Percentiles rank a stretch among this genome's conserved stretches.
Evolutionary conservation across 2,888 invertebrate genomes (phyloP).

Genomic region (Neocrepidodera transversa): DNA sequence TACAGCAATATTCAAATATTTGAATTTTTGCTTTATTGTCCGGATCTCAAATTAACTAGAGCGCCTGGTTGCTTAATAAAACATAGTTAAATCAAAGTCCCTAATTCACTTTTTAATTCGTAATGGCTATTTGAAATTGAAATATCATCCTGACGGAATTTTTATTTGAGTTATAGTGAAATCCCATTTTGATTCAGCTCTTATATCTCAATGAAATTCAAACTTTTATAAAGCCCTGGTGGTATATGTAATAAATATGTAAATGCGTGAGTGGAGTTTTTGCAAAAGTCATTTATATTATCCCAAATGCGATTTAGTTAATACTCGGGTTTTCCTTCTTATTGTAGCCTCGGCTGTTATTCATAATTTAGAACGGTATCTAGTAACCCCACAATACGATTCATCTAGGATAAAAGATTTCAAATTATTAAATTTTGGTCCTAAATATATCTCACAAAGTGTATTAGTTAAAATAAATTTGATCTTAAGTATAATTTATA

Average conservation of each 20-base stretch:
- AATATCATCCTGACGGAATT: constrained; percentile 17
- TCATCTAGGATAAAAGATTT: background rate
- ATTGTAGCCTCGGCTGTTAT: constrained; percentile 13
- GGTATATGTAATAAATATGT: constrained; percentile 31
- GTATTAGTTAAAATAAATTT: no score
- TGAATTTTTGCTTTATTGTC: no score
- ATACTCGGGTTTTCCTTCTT: constrained; percentile 30
- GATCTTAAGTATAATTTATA: no score
- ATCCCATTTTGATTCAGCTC: constrained; percentile 26
- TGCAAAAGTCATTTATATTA: constrained; percentile 30
- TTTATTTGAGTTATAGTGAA: constrained; percentile 25
- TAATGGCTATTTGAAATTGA: constrained; percentile 17
- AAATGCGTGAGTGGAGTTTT: constrained; percentile 30
- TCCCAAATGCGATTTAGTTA: constrained; percentile 29
- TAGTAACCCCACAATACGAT: background rate
- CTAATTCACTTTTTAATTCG: constrained; percentile 1
- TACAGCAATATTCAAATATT: no score
- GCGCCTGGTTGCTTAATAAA: background rate
- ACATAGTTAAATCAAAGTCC: constrained; percentile 6
- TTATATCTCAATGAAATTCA: constrained; percentile 26
- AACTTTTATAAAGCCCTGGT: constrained; percentile 28
- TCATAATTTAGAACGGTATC: constrained; percentile 16
- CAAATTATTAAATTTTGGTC: no score
- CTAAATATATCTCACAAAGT: no score
- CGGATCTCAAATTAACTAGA: no score